Evolutionary conservation across 2,888 invertebrate species (phyloP), one percentile per base, ranked within the genome.

Genomic region (Andricus quercusramuli): DNA sequence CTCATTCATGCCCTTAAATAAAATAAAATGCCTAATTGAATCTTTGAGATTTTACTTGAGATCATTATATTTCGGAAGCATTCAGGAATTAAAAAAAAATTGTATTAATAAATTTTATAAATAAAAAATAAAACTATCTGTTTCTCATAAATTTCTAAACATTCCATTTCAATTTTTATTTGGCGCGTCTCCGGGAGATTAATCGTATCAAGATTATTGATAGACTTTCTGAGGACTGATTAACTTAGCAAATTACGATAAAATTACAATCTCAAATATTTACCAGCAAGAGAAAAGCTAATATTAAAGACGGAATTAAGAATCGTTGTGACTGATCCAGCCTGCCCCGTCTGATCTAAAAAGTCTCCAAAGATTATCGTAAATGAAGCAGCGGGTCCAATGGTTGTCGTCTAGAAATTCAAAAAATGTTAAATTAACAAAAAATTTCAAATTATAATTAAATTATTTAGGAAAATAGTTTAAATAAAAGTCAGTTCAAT

Each of bases 321-420:
- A 32, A 96, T 91, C 0, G 97, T 95, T 17, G 95, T 94, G 0
- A 95, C 96, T 81, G 96, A 95, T 0, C 96, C 96, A 86, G 95
- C 95, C 74, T 95, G 95, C 41, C 96, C 96, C 25, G 94, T 93
- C 44, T 94, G 94, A 80, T 94, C 93, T 79, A 97, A 94, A 88
- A 96, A 96, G 78, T 95, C 94, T 41, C 96, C 95, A 88, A 95
- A 97, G 68, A 96, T 91, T 77, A 96, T 94, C 0, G 96, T 96
- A 86, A 96, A 96, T 0, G 96, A 96, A 25, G 95, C 94, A 51
- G 95, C 93, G 0, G 96, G 95, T 1, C 96, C 95, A 66, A 96
- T 93, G 0, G 95, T 95, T 64, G 95, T 94, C 89, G 95, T 94
- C 96, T 97, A 25, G 64, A 32, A 59, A 67, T n/a, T 13, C 25